These are phyloP conservation scores for Nylanderia fulva DNA, from an alignment of 1,140 invertebrate genomes.

Conservation along the genomic window DNA sequence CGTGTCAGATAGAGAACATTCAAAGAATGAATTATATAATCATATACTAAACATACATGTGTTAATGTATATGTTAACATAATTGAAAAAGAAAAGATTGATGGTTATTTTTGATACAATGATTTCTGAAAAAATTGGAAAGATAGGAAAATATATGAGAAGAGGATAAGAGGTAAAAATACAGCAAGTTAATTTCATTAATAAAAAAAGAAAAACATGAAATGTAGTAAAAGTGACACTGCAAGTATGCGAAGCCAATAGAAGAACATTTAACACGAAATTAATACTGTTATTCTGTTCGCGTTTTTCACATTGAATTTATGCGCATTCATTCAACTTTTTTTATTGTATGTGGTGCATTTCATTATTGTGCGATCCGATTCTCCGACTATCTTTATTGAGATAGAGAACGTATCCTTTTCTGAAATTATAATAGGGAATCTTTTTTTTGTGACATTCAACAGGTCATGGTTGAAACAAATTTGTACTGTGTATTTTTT, in stretches of 20 bases:
- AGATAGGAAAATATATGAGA: background rate
- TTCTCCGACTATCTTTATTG: background rate
- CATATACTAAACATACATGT: background rate
- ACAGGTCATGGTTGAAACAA: conserved; percentile 17
- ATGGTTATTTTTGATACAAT: background rate
- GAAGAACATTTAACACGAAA: background rate
- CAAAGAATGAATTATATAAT: background rate
- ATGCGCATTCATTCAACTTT: background rate
- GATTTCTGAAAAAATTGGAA: background rate
- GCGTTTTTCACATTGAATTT: background rate
- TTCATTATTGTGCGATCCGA: background rate
- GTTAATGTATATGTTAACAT: too few relatives aligned
- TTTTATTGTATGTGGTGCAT: background rate
- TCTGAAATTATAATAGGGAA: conserved; percentile 14
- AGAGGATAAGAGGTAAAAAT: background rate
- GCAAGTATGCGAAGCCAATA: background rate
- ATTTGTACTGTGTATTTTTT: conserved; percentile 1
- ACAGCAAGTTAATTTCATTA: background rate
- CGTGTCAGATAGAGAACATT: background rate
- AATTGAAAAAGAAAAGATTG: background rate
- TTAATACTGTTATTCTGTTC: background rate
- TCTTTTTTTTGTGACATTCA: conserved; percentile 12
- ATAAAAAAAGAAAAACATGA: background rate
- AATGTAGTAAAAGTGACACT: background rate
- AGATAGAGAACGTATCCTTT: background rate